Evolutionary conservation across 2,888 invertebrate species (phyloP).

Genomic region (Allacma fusca): DNA sequence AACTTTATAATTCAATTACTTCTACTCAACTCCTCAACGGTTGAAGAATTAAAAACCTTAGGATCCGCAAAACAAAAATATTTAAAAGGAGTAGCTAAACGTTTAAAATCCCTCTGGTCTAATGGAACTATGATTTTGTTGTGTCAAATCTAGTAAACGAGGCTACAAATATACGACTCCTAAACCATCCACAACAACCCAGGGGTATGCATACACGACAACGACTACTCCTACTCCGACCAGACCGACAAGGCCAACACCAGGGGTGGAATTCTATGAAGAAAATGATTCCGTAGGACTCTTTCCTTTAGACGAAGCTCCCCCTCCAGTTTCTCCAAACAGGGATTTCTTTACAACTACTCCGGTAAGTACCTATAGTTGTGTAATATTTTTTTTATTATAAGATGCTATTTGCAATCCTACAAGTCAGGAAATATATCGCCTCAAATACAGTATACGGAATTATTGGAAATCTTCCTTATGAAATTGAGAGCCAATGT

Average conservation of each 20-base stretch:
- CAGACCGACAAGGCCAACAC: neutral
- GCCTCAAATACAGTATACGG: too few relatives aligned
- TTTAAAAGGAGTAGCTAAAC: too few relatives aligned
- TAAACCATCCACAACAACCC: neutral
- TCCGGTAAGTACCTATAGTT: conserved; percentile 7
- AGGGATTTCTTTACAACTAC: conserved; percentile 32
- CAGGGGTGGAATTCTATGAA: neutral
- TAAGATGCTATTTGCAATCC: too few relatives aligned
- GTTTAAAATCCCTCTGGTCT: too few relatives aligned
- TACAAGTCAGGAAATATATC: too few relatives aligned
- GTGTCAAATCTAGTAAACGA: neutral
- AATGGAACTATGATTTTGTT: too few relatives aligned
- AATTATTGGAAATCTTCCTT: too few relatives aligned
- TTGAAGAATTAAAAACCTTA: too few relatives aligned
- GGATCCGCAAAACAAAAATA: too few relatives aligned
- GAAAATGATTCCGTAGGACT: conserved; percentile 31
- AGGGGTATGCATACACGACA: neutral
- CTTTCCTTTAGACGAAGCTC: conserved; percentile 13
- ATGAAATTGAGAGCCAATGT: too few relatives aligned
- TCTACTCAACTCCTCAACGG: too few relatives aligned
- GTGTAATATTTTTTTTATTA: neutral
- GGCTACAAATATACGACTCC: conserved; percentile 22
- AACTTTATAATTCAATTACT: too few relatives aligned
- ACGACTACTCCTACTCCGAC: neutral
- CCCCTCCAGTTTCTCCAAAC: conserved; percentile 27